These are phyloP conservation scores for Eupithecia inturbata DNA, from an alignment of 2,888 invertebrate species.

Conservation along the genomic window DNA sequence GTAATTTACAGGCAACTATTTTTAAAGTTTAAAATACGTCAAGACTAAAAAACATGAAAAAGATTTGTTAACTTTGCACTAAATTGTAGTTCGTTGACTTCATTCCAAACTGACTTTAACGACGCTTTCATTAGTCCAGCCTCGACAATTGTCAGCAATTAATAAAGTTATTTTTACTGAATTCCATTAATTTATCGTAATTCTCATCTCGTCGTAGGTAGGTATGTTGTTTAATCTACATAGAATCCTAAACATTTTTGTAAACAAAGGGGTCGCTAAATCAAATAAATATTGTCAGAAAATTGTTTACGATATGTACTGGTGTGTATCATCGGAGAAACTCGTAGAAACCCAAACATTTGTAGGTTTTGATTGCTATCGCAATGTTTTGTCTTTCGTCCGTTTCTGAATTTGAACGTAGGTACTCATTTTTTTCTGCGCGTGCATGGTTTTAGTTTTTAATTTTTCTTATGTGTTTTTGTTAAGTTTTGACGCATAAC, in stretches of 20 bases:
- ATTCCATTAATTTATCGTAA: constrained; percentile 26
- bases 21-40: not conserved
- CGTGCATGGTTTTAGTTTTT: not conserved
- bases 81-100: constrained; percentile 37
- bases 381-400: not conserved
- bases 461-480: no score
- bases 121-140: constrained; percentile 42
- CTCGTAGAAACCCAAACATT: not conserved
- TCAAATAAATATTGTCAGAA: not conserved
- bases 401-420: not conserved
- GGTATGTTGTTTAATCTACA: constrained; percentile 1
- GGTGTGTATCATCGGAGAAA: not conserved
- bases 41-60: not conserved
- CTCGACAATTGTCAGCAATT: constrained; percentile 56
- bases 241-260: not conserved
- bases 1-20: not conserved
- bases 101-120: constrained; percentile 41
- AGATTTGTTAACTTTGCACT: constrained; percentile 11
- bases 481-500: no score
- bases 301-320: not conserved
- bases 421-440: not conserved
- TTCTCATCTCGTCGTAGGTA: constrained; percentile 9
- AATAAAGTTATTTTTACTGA: constrained; percentile 46
- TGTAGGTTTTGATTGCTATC: not conserved
- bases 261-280: not conserved